A percentile compares a stretch with the other conserved stretches of the same genome.
These are phyloP conservation scores for Drosophila nr. fundita DNA, from an alignment of 2,888 invertebrate genomes.

Conservation along the genomic window DNA sequence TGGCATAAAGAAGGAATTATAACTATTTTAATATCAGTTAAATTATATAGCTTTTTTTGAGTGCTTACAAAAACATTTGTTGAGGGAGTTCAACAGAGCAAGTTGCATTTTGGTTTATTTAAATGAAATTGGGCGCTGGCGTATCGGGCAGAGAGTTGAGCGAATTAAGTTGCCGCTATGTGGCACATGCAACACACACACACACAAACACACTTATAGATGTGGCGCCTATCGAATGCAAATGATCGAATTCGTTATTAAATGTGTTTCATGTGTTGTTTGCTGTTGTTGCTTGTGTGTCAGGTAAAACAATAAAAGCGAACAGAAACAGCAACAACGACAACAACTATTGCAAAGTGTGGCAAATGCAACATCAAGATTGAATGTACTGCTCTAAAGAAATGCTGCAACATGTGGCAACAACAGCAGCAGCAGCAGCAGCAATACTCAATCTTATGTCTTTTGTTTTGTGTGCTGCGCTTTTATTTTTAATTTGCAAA, in stretches of 20 bases:
- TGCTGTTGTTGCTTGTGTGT: conserved; percentile 21
- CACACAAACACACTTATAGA: conserved; percentile 10
- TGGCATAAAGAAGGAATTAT: background rate
- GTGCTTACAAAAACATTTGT: conserved; percentile 12
- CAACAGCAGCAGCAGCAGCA: conserved; percentile 47
- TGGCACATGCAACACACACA: conserved; percentile 51
- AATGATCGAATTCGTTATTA: conserved; percentile 74
- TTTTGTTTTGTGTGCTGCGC: conserved; percentile 68
- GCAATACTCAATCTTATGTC: conserved; percentile 60
- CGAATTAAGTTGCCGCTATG: conserved; percentile 77
- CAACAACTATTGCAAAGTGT: conserved; percentile 50
- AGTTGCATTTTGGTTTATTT: conserved; percentile 61
- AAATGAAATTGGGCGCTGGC: conserved; percentile 68
- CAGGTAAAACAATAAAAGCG: conserved; percentile 60
- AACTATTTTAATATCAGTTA: background rate
- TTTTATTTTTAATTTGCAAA: conserved; percentile 77
- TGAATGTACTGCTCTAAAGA: conserved; percentile 66
- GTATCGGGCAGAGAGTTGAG: conserved; percentile 42
- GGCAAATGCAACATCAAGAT: conserved; percentile 75
- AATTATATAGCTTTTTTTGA: background rate
- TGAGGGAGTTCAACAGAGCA: conserved; percentile 70
- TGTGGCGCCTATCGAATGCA: conserved; percentile 75
- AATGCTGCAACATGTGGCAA: conserved; percentile 81
- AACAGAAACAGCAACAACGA: conserved; percentile 10
- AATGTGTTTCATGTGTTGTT: conserved; percentile 52